These are phyloP conservation scores for Eurystomus glaucurus DNA, from an alignment of 2,797 vertebrate genomes.

Conservation along the genomic window DNA sequence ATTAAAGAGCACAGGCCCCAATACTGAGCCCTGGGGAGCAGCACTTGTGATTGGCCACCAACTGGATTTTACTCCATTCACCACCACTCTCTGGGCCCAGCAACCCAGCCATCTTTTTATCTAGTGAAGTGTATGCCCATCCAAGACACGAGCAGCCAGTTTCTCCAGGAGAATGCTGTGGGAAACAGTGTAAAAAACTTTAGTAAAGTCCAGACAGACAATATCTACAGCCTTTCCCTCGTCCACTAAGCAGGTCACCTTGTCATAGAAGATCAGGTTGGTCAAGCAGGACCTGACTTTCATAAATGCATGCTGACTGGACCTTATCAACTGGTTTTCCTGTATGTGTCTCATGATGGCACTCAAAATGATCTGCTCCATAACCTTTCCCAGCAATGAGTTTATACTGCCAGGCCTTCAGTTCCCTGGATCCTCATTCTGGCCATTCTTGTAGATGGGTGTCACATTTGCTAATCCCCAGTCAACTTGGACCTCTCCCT, in stretches of 20 bases:
- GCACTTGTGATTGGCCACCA: not conserved
- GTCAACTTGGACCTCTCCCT: not conserved
- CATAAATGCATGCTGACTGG: not conserved
- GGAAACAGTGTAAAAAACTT: no score
- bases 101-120: no score
- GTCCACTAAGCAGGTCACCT: no score
- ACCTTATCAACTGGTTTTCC: not conserved
- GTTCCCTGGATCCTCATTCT: not conserved
- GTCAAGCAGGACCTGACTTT: no score
- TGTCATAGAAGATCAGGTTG: no score
- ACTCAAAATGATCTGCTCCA: not conserved
- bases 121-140: not conserved
- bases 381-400: not conserved
- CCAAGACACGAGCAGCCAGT: not conserved
- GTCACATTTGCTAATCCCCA: not conserved
- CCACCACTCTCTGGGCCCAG: not conserved
- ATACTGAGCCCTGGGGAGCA: not conserved
- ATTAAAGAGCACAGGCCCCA: not conserved
- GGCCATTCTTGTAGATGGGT: not conserved
- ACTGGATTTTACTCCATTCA: not conserved
- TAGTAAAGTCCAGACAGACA: no score
- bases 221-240: no score
- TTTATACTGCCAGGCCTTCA: no score
- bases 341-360: not conserved
- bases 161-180: not conserved